Percentiles rank a stretch among this genome's conserved stretches.
Conservation (phyloP, 2,888 invertebrate species). For the Heliconius cydno region DNA sequence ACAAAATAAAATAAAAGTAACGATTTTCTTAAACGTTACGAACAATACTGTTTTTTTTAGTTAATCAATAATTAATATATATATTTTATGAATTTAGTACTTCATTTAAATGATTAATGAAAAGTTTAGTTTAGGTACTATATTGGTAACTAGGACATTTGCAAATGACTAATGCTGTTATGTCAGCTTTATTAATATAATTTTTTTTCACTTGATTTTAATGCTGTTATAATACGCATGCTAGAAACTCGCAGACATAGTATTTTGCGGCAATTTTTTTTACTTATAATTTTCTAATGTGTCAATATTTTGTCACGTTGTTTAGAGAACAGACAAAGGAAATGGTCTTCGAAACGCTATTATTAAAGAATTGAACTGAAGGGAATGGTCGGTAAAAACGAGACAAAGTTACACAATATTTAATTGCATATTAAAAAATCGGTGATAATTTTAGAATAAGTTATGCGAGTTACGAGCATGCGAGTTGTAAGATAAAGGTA, state of each 20-base stretch:
- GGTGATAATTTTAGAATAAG: too few relatives aligned
- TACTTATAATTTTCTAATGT: not conserved
- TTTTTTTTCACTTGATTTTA: not conserved
- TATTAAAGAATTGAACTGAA: too few relatives aligned
- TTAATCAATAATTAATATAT: not conserved
- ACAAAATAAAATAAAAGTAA: not conserved
- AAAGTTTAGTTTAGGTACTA: not conserved
- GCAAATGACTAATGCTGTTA: not conserved
- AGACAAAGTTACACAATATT: too few relatives aligned
- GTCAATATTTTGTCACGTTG: not conserved
- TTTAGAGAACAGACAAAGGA: not conserved
- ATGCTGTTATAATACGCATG: not conserved
- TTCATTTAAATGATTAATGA: not conserved
- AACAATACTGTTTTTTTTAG: not conserved
- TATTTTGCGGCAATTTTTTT: not conserved
- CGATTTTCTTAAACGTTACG: not conserved
- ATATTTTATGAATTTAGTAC: not conserved
- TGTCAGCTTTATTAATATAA: not conserved
- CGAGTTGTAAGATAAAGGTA: not conserved
- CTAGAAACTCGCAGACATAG: not conserved
- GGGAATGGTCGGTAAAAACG: too few relatives aligned
- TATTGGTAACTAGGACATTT: slow-evolving; percentile 1
- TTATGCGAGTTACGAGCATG: not conserved
- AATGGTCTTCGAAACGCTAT: not conserved
- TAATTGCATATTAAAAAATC: too few relatives aligned